phyloP scores from a whole-genome alignment of 2,888 invertebrate species.

The Sericinus montela region DNA sequence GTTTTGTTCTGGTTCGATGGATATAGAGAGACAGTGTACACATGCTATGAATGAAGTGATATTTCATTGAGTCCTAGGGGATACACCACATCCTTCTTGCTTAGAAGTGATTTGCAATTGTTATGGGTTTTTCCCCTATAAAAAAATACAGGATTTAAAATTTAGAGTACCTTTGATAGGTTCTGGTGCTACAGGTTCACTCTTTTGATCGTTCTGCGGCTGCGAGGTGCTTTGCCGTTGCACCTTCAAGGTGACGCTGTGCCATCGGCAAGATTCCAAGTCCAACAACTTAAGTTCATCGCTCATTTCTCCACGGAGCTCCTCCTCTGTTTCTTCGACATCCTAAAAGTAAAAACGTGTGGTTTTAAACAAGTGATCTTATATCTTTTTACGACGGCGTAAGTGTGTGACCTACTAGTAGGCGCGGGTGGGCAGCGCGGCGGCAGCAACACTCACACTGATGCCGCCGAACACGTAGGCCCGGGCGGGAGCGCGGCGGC shows the following conservation, averaged over 20 bases:
- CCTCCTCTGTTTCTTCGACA: slow-evolving; percentile 90
- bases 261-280: slow-evolving; percentile 86
- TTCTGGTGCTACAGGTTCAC: slow-evolving; percentile 35
- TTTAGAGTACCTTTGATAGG: slow-evolving; percentile 35
- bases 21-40: too few species aligned
- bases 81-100: too few species aligned
- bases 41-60: too few species aligned
- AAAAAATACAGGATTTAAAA: too few species aligned
- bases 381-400: too few species aligned
- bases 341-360: slow-evolving; percentile 67
- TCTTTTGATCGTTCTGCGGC: slow-evolving; percentile 13
- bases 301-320: slow-evolving; percentile 87
- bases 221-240: slow-evolving; percentile 31
- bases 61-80: too few species aligned
- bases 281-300: slow-evolving; percentile 89
- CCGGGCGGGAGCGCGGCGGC: slow-evolving; percentile 78
- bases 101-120: too few species aligned
- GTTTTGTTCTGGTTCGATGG: too few species aligned
- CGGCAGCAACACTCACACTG: slow-evolving; percentile 44
- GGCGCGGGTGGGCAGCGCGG: too few species aligned
- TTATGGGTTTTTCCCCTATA: too few species aligned
- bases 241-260: slow-evolving; percentile 67
- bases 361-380: too few species aligned
- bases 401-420: too few species aligned
- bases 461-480: slow-evolving; percentile 94